Conservation (phyloP, 2,113 vertebrate species). For the Cebidichthys violaceus region DNA sequence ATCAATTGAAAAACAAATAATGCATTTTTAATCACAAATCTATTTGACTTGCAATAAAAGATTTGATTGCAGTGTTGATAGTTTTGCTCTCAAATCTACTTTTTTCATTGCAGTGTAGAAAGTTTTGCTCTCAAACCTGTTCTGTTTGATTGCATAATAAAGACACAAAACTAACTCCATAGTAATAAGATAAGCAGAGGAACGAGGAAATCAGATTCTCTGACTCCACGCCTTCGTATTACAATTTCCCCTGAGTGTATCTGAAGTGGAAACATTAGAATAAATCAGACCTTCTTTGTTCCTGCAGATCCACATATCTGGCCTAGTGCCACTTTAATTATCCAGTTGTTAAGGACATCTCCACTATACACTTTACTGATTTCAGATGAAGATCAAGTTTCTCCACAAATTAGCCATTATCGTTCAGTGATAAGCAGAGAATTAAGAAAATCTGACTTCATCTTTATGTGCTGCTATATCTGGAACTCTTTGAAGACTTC, state of each 20-base stretch:
- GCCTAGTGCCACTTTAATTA: neutral
- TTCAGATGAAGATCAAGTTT: slow-evolving; percentile 15
- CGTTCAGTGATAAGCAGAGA: neutral
- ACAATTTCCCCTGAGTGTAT: slow-evolving; percentile 31
- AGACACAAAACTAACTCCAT: no score
- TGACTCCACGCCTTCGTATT: slow-evolving; percentile 15
- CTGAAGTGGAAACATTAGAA: slow-evolving; percentile 31
- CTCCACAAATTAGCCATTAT: neutral
- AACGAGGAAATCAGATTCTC: slow-evolving; percentile 31
- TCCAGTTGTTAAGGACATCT: slow-evolving; percentile 1
- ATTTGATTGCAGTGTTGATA: no score
- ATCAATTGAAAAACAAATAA: no score
- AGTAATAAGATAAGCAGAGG: slow-evolving; percentile 33
- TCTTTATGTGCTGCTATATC: neutral
- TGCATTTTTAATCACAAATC: no score
- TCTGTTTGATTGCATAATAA: no score
- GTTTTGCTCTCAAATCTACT: no score
- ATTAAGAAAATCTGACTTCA: neutral
- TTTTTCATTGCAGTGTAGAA: no score
- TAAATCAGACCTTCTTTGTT: slow-evolving; percentile 33
- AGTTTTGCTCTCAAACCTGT: no score
- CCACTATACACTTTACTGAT: neutral
- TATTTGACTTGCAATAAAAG: no score
- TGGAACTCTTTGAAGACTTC: neutral
- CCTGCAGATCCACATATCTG: slow-evolving; percentile 1